Base-by-base conservation (phyloP, 2,888 invertebrate genomes). In the Clanis bilineata region DNA sequence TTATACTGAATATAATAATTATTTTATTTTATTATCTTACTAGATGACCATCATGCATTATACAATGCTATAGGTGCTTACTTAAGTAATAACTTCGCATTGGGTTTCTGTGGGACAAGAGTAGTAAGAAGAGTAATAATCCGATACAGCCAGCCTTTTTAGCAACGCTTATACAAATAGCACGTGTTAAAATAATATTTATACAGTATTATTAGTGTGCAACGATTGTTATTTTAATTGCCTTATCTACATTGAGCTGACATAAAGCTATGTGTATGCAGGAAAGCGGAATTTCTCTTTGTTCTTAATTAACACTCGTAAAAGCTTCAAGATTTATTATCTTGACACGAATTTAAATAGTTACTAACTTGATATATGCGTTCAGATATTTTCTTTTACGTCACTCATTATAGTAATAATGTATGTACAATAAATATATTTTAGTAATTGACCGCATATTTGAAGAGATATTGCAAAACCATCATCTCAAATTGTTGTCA, bases 331-430 rank as follows among this genome's bases (percentile, higher is more conserved):
- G 25, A 47, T 47, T 47, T 47, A 47, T 25, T 47, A 47, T 47
- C 47, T 47, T 47, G 47, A 25, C 47, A 47, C 15, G 25, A 47
- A 47, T 47, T 47, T 28, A 47, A 47, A 47, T 47, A 47, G 25
- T 47, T 47, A 47, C 25, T 3, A 15, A 28, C 15, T 25, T 28
- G 1, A 47, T 47, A 25, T 6, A 47, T 47, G 47, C 7, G 28
- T 47, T 25, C 15, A 28, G 25, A 47, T n/a, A 47, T 47, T 47
- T 47, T 47, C n/a, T 28, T 47, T 47, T 25, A 28, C 25, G 9
- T 15, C n/a, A 45, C n/a, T n/a, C 23, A 45, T 22, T 23, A 12
- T 25, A 44, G 22, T 18, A 43, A 43, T 9, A n/a, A 3, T 1
- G 2, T 22, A n/a, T 5, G 5, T 44, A 5, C 44, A 12, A 12